Evolutionary conservation across 2,113 vertebrate species (phyloP), one percentile per base, ranked within the genome.

Genomic region (Cichladusa arquata): DNA sequence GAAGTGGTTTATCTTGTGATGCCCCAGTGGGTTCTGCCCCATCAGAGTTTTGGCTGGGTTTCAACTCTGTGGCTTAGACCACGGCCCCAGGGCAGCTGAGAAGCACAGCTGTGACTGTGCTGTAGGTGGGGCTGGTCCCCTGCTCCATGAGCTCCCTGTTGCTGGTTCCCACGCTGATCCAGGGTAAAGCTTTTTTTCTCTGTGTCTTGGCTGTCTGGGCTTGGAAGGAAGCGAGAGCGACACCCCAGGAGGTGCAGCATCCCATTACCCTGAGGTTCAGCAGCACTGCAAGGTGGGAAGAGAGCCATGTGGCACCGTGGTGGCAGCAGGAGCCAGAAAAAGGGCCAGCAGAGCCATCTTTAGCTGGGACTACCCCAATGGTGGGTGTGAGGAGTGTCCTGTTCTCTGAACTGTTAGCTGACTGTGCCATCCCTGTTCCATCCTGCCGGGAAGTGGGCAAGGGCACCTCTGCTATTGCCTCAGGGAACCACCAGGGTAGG

Each of bases 41-140:
- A 7, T 10, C 7, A 3, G 24, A 64, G 64, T 85, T 72, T 56
- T 78, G 64, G 53, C 79, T 51, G 66, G 12, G 22, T 90, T 92
- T 92, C 69, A 83, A 4, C 16, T 42, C 56, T 7, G 4, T 26
- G 53, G 78, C 72, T 89, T 54, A 66, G 65, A 67, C 13, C 34
- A 28, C 14, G 0, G 64, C 15, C 62, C 34, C 47, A 8, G 48
- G 79, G 54, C 1, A 0, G 48, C 82, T 62, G 70, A 56, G 88
- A 83, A 87, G 83, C 56, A 0, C 89, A 79, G 61, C 93, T 82
- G 65, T 87, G 64, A 81, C 42, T 3, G 31, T 92, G 93, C 96
- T 96, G 96, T 97, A 97, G 96, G 94, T 95, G 96, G 96, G 94
- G 96, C 96, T 97, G 94, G 95, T 96, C 60, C 72, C 95, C 96